A percentile compares a stretch with the other conserved stretches of the same genome.
Evolutionary conservation across 1,140 invertebrate species (phyloP).

Genomic region (Aphaenogaster floridana): DNA sequence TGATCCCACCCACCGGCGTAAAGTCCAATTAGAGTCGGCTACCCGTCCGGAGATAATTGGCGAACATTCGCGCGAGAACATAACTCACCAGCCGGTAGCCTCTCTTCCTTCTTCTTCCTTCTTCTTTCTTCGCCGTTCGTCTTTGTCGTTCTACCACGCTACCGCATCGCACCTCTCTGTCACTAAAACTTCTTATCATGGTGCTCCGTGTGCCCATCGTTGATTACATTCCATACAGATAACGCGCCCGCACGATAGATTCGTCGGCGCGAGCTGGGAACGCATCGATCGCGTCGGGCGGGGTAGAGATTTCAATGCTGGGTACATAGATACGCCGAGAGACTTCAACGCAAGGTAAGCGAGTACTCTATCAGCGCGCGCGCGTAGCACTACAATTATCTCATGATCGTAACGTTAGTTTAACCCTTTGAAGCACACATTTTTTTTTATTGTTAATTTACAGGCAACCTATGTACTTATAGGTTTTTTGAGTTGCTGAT

Average conservation of each 20-base stretch:
- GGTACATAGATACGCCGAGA: neutral
- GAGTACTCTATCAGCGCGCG: neutral
- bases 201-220: neutral
- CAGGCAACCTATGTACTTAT: no score
- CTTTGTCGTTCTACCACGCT: neutral
- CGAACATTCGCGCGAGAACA: slow-evolving; percentile 81
- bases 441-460: no score
- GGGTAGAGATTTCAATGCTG: slow-evolving; percentile 36
- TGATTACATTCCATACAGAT: slow-evolving; percentile 32
- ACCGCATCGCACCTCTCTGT: slow-evolving; percentile 6
- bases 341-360: slow-evolving; percentile 25
- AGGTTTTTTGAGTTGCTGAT: no score
- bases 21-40: slow-evolving; percentile 85
- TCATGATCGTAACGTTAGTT: neutral
- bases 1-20: slow-evolving; percentile 82
- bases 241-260: slow-evolving; percentile 5
- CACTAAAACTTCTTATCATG: neutral
- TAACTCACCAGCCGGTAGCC: slow-evolving; percentile 81
- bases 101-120: slow-evolving; percentile 70
- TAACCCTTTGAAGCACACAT: neutral
- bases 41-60: slow-evolving; percentile 83
- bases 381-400: neutral
- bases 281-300: neutral
- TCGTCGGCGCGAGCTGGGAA: neutral
- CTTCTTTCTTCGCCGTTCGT: slow-evolving; percentile 27